Percentiles rank a stretch among this genome's conserved stretches.
phyloP scores from a whole-genome alignment of 2,888 invertebrate genomes.

The Nephrotoma appendiculata region DNA sequence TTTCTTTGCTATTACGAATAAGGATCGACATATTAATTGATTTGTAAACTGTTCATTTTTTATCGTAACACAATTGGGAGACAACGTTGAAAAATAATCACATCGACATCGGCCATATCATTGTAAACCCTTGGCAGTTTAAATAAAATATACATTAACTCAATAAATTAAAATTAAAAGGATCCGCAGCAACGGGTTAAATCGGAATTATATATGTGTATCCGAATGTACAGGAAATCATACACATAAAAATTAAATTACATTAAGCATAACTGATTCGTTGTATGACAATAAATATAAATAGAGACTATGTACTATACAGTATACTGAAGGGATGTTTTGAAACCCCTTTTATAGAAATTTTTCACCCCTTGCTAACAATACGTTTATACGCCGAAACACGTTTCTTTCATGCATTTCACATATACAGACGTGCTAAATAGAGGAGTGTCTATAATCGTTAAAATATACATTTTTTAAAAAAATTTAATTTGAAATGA shows the following conservation, averaged over 20 bases:
- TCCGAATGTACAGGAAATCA: not conserved
- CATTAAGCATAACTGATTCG: constrained; percentile 4
- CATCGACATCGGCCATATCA: not conserved
- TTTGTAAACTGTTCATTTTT: not conserved
- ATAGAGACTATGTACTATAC: not conserved
- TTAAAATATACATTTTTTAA: not conserved
- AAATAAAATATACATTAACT: not conserved
- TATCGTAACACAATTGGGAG: not conserved
- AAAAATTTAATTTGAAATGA: not conserved
- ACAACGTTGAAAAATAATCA: not conserved
- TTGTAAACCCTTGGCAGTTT: not conserved
- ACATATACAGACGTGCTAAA: not conserved
- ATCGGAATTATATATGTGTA: not conserved
- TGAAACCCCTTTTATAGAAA: not conserved
- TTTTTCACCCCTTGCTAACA: not conserved
- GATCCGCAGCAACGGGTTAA: not conserved
- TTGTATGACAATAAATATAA: constrained; percentile 3
- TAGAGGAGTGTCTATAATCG: not conserved
- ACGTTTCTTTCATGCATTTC: not conserved
- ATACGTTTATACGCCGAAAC: not conserved
- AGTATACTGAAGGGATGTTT: not conserved
- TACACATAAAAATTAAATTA: not conserved
- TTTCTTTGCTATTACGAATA: not conserved
- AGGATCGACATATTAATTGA: not conserved
- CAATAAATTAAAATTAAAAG: not conserved